Conservation (phyloP, 2,888 invertebrate species). For the Cheilosia grossa region DNA sequence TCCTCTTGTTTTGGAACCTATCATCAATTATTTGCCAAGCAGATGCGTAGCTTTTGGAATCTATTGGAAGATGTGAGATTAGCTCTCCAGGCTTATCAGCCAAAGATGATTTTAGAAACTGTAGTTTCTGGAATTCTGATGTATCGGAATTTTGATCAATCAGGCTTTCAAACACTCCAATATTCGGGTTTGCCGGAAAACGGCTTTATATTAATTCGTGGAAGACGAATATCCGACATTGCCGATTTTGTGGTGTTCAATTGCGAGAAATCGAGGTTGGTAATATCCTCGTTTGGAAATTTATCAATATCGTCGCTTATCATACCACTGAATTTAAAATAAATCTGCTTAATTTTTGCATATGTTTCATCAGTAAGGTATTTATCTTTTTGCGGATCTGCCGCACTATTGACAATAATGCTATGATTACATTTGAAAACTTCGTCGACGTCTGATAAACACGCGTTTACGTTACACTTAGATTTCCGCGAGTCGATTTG, state of each 20-base stretch:
- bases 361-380: too few relatives aligned
- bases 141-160: conserved; percentile 28
- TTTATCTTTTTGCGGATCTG: background rate
- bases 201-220: too few relatives aligned
- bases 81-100: too few relatives aligned
- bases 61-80: too few relatives aligned
- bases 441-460: conserved; percentile 9
- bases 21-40: too few relatives aligned
- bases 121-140: background rate
- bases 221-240: too few relatives aligned
- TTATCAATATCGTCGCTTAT: conserved; percentile 3
- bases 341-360: too few relatives aligned
- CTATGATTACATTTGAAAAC: conserved; percentile 23
- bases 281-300: background rate
- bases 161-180: conserved; percentile 33
- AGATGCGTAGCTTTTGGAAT: too few relatives aligned
- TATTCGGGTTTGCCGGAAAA: background rate
- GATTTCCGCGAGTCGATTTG: conserved; percentile 14
- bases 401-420: conserved; percentile 10
- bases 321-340: background rate
- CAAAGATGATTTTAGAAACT: too few relatives aligned
- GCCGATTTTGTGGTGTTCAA: too few relatives aligned
- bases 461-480: conserved; percentile 28
- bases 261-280: background rate
- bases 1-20: too few relatives aligned